Base-by-base conservation (phyloP, 35 echinoderm and acorn worm species). In the Patiria miniata region DNA sequence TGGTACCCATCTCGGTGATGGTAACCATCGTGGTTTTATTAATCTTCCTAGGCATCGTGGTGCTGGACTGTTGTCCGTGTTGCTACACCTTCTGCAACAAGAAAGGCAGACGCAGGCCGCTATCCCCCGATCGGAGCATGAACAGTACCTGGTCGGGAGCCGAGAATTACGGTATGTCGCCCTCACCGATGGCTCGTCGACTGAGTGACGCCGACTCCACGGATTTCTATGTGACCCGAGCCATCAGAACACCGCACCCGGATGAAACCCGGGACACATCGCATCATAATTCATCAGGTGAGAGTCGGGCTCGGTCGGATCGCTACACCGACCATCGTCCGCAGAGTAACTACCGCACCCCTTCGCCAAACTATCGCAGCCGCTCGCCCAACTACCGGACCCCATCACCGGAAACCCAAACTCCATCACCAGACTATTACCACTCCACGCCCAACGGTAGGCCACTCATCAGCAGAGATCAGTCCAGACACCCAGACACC, bases 1-100 rank as follows among this genome's bases (percentile, higher is more conserved):
- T 92, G 2, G 69, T 92, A 18, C 90, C 90, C 26, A 51, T 86
- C 9, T 53, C 83, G 5, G 90, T 84, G 0, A 21, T 92, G 18
- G 77, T 60, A 14, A 23, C 85, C 10, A 16, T 82, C 8, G 12
- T 92, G 17, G 34, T 92, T 5, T 52, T 92, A 1, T 58, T 58
- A 0, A 18, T 86, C 19, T 68, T 92, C 15, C 17, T 92, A 9
- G 90, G 56, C 14, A 87, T 92, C 7, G 40, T 18, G 19, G n/a
- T 87, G 23, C 55, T 92, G 12, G 90, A 92, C 23, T 47, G 77
- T 5, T 54, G 78, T 51, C 37, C 51, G 30, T 84, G 51, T 84
- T 84, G 82, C 38, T 33, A 23, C 28, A 40, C 29, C 19, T 59
- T 36, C 19, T 59, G 54, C 32, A 84, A 84, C 53, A 29, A 53